Evolutionary conservation across 2,113 vertebrate species (phyloP).

Genomic region (Peromyscus leucopus): DNA sequence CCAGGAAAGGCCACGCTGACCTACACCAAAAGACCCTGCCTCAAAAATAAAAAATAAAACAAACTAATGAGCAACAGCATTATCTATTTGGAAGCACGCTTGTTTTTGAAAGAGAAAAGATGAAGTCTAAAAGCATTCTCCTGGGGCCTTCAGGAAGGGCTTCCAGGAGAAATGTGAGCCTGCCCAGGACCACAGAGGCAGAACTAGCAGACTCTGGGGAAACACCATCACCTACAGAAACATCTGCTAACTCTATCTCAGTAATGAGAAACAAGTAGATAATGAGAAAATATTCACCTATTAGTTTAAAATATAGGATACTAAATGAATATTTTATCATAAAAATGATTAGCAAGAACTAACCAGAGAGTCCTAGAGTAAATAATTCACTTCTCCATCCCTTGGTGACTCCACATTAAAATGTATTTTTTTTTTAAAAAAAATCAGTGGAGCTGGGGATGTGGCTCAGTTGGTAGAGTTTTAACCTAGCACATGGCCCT

Average conservation of each 20-base stretch:
- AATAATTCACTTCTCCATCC: neutral
- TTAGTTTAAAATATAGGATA: neutral
- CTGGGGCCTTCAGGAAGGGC: neutral
- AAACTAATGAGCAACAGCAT: constrained; percentile 39
- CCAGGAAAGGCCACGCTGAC: too few species aligned
- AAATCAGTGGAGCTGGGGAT: neutral
- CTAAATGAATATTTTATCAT: neutral
- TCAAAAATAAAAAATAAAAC: neutral
- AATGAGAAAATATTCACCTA: constrained; percentile 28
- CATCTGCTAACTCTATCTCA: neutral
- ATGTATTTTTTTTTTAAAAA: too few species aligned
- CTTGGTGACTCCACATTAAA: neutral
- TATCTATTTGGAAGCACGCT: neutral
- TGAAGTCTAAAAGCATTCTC: neutral
- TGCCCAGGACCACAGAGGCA: neutral
- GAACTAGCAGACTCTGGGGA: neutral
- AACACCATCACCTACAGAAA: neutral
- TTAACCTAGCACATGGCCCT: neutral
- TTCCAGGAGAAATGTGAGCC: neutral
- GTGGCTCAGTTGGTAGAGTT: neutral
- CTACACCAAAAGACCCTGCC: neutral
- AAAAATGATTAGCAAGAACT: neutral
- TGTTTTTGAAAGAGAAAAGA: constrained; percentile 30
- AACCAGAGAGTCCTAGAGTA: neutral
- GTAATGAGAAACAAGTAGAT: constrained; percentile 18